Evolutionary conservation across 2,113 vertebrate genomes (phyloP), one percentile per base, ranked within the genome.

Genomic region (Siniperca chuatsi): DNA sequence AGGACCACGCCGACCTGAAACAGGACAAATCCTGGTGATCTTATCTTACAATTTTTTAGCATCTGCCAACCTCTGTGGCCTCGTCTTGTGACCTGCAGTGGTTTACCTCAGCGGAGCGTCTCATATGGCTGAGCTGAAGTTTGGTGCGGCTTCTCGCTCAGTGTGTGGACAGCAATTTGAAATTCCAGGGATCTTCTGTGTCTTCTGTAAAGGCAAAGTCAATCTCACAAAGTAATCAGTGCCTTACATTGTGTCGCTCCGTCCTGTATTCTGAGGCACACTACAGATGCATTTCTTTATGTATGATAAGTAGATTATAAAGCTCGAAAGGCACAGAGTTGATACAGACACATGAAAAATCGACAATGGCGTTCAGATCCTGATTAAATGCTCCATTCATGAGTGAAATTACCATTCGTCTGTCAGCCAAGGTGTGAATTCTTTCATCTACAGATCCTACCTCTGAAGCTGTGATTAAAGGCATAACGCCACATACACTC

Each of bases 311-410:
- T 89, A 77, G 85, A 91, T 93, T 92, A 90, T 90, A 68, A 87
- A 87, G 87, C 82, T 75, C 13, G n/a, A 79, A 92, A 91, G 81
- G 81, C 73, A 21, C 55, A 61, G 81, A 86, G 82, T 88, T 83
- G 83, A 94, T 92, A 90, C 85, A 87, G 90, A 93, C 89, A 82
- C 89, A 89, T 64, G 81, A 92, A 88, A 37, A 91, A 85, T 88
- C 85, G 80, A 87, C 85, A 91, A 82, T 69, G 90, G 73, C 91
- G 93, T 95, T 94, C 90, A 92, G 84, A 90, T 93, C 81, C 92
- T 91, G 92, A 95, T 95, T 93, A 94, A 95, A 94, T 92, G 92
- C 92, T 94, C 91, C 94, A 94, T 93, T 95, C 93, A 95, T 92
- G 93, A 94, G 93, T 94, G 92, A 94, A 95, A 95, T 94, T 93